These are phyloP conservation scores for Eulithis prunata DNA, from an alignment of 2,888 invertebrate species.

Conservation along the genomic window DNA sequence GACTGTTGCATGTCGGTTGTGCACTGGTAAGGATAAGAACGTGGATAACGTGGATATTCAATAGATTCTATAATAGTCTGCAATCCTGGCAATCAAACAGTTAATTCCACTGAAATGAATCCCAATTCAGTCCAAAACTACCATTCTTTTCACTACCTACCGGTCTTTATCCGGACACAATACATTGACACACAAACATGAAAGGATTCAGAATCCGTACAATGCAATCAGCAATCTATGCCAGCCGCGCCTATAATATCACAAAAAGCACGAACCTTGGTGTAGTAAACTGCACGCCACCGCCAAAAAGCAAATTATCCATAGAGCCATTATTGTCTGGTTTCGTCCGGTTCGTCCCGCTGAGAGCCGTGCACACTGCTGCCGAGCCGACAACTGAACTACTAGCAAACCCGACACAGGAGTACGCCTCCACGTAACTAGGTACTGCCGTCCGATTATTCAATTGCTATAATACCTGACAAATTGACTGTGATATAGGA, in stretches of 20 bases:
- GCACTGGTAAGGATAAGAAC: too few relatives aligned
- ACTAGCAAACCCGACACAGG: conserved; percentile 1
- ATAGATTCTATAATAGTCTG: too few relatives aligned
- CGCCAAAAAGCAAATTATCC: conserved; percentile 70
- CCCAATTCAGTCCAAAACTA: background rate
- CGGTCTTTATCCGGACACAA: background rate
- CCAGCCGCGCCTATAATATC: conserved; percentile 33
- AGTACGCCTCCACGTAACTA: conserved; percentile 20
- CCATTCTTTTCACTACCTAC: conserved; percentile 1
- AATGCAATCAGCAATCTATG: conserved; percentile 17
- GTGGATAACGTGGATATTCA: too few relatives aligned
- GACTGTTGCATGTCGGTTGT: too few relatives aligned
- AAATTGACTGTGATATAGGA: conserved; percentile 64
- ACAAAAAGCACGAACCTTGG: conserved; percentile 69
- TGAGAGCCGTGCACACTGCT: conserved; percentile 55
- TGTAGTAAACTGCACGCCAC: conserved; percentile 76
- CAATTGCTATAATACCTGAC: conserved; percentile 71
- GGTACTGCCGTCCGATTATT: conserved; percentile 66
- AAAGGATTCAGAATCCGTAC: conserved; percentile 26
- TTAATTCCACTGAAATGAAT: background rate
- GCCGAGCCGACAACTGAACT: conserved; percentile 34
- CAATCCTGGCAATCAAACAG: too few relatives aligned
- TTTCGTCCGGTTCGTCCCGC: conserved; percentile 57
- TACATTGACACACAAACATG: conserved; percentile 12
- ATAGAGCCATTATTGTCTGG: conserved; percentile 63